Conservation (phyloP, 2,888 invertebrate genomes). For the Agrochola macilenta region DNA sequence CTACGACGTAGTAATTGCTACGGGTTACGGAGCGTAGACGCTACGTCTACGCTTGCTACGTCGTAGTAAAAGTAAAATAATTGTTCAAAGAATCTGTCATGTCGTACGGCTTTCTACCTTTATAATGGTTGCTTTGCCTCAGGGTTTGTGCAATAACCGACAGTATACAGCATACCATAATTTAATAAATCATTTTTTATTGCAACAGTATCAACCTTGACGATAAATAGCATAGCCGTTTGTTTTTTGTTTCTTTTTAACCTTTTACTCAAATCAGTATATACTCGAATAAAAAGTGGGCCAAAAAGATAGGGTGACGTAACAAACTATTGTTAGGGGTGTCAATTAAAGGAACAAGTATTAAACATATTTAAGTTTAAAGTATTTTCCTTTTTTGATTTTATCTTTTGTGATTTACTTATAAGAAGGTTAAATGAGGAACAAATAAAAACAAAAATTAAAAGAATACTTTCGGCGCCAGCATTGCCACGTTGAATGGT, state of each 20-base stretch:
- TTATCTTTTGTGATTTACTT: neutral
- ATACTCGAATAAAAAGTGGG: slow-evolving; percentile 37
- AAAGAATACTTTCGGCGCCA: no score
- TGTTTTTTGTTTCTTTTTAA: slow-evolving; percentile 27
- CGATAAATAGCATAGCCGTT: slow-evolving; percentile 12
- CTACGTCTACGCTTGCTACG: slow-evolving; percentile 30
- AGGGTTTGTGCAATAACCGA: slow-evolving; percentile 8
- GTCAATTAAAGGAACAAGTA: neutral
- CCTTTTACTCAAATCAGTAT: slow-evolving; percentile 17
- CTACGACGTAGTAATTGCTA: slow-evolving; percentile 19
- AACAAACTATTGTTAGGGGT: slow-evolving; percentile 25
- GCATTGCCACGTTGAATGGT: no score
- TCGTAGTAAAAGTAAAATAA: slow-evolving; percentile 12
- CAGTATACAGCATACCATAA: slow-evolving; percentile 9
- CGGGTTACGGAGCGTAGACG: slow-evolving; percentile 20
- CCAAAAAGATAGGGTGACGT: slow-evolving; percentile 22
- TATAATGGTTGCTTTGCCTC: slow-evolving; percentile 4
- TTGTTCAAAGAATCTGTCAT: slow-evolving; percentile 1
- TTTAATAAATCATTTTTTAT: slow-evolving; percentile 48
- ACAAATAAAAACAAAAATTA: no score
- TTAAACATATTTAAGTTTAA: no score
- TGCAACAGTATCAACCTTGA: slow-evolving; percentile 23
- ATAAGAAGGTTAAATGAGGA: neutral
- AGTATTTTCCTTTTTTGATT: no score
- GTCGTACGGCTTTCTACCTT: slow-evolving; percentile 4